Percentiles rank a stretch among this genome's conserved stretches.
Evolutionary conservation across 2,888 invertebrate genomes (phyloP).

Genomic region (Acleris emargana): DNA sequence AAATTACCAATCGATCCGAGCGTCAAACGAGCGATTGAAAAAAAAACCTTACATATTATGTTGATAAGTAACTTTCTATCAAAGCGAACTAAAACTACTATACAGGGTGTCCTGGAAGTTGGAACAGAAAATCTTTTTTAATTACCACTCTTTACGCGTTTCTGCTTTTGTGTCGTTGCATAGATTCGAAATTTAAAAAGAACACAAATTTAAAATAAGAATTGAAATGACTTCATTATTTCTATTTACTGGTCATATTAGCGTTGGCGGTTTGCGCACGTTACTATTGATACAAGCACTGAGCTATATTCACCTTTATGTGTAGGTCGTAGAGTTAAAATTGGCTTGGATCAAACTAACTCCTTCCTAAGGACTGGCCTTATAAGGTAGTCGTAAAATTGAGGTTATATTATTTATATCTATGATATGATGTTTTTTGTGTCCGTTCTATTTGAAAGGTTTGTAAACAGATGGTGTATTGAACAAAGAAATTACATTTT

Average conservation of each 20-base stretch:
- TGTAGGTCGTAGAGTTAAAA: conserved; percentile 31
- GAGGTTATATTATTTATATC: conserved; percentile 58
- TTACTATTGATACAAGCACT: conserved; percentile 48
- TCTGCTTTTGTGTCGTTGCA: neutral
- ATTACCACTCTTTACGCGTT: neutral
- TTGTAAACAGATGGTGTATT: conserved; percentile 16
- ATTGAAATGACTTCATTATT: conserved; percentile 60
- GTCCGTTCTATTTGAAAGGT: conserved; percentile 3
- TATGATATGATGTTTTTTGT: conserved; percentile 31
- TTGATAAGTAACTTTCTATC: too few relatives aligned
- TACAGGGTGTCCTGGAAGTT: too few relatives aligned
- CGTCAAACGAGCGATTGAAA: too few relatives aligned
- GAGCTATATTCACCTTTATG: conserved; percentile 43
- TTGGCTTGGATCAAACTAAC: conserved; percentile 46
- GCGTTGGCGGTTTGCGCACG: conserved; percentile 68
- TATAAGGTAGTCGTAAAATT: conserved; percentile 67
- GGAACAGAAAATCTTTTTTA: too few relatives aligned
- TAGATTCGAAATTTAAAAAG: conserved; percentile 5
- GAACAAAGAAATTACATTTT: neutral
- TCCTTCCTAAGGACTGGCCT: conserved; percentile 56
- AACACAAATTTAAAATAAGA: conserved; percentile 42
- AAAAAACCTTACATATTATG: too few relatives aligned
- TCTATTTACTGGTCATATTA: conserved; percentile 63
- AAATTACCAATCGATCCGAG: too few relatives aligned
- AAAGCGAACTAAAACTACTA: too few relatives aligned